Base-by-base conservation (phyloP, 1,140 invertebrate genomes). In the Leptopilina clavipes region DNA sequence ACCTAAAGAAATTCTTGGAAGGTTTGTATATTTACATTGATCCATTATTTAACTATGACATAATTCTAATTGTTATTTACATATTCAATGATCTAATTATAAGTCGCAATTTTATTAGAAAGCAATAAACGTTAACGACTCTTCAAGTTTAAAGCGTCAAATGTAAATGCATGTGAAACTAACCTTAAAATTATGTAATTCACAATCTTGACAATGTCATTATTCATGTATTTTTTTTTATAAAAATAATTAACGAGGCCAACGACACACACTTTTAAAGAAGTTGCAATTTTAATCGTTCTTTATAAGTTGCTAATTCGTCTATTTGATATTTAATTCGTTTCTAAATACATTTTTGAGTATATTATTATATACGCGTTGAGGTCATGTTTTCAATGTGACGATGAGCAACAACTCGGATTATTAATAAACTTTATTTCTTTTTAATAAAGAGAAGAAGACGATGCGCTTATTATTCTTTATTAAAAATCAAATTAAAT, bases 1-100 rank as follows among this genome's bases (percentile, higher is more conserved):
- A 89, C 97, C 98, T 3, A 99, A 99, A 89, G 98, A 99, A 91
- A 96, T 99, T 82, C 93, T 99, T 71, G 98, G 98, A 91, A 97
- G 96, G 97, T 98, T 83, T 77, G 77, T 79, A 40, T 7, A 40
- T 40, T 40, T 18, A 48, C n/a, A 70, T 44, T 18, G 3, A 5
- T 12, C 19, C 48, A 45, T 31, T 75, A 71, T 48, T 31, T 22
- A 19, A 17, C 70, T 14, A 37, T 37, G 0, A 70, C 43, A 22
- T 45, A n/a, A 43, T 74, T 74, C 11, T 43, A 7, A 74, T 48
- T 9, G 37, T 52, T 45, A 5, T 11, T 7, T 11, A 17, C 25
- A 9, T 7, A 45, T 22, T n/a, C 5, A 0, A 3, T 56, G 6
- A 18, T 19, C 6, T 8, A 17, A 54, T 56, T 31, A 37, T 31